A percentile compares a stretch with the other conserved stretches of the same genome.
phyloP scores from a whole-genome alignment of 2,888 invertebrate species.

The Brachynemurus nebulosus region DNA sequence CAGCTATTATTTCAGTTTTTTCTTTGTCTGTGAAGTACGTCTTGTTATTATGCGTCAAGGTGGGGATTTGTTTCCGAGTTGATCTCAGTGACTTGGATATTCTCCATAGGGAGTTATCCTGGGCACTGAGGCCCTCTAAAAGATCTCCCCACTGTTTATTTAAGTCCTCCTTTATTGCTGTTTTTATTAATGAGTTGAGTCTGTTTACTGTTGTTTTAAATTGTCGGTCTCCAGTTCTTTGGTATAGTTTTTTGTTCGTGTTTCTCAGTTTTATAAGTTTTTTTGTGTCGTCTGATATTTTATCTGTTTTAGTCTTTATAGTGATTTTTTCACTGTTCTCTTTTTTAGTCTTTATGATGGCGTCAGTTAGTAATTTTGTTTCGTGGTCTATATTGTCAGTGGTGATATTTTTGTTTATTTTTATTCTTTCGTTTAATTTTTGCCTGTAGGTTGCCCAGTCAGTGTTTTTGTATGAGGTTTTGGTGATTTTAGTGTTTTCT shows the following conservation, averaged over 20 bases:
- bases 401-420: conserved; percentile 7
- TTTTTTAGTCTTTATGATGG: not conserved
- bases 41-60: not conserved
- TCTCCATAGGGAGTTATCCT: conserved; percentile 11
- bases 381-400: not conserved
- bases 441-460: conserved; percentile 6
- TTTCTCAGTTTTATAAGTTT: conserved; percentile 4
- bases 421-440: conserved; percentile 5
- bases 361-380: not conserved
- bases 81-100: conserved; percentile 4
- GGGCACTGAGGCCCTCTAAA: conserved; percentile 9
- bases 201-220: not conserved
- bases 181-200: not conserved
- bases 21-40: not conserved
- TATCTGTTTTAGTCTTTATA: not conserved
- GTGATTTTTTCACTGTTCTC: not conserved
- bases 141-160: conserved; percentile 12
- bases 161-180: conserved; percentile 1
- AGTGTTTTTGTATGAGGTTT: conserved; percentile 6
- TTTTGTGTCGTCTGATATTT: not conserved
- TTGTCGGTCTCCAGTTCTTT: not conserved
- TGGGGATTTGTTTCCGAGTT: conserved; percentile 2
- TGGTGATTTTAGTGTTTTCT: not conserved
- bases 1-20: not conserved
- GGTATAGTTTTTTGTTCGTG: not conserved